A percentile compares a stretch with the other conserved stretches of the same genome.
Evolutionary conservation across 2,888 invertebrate species (phyloP).

Genomic region (Cosmopolites sordidus): DNA sequence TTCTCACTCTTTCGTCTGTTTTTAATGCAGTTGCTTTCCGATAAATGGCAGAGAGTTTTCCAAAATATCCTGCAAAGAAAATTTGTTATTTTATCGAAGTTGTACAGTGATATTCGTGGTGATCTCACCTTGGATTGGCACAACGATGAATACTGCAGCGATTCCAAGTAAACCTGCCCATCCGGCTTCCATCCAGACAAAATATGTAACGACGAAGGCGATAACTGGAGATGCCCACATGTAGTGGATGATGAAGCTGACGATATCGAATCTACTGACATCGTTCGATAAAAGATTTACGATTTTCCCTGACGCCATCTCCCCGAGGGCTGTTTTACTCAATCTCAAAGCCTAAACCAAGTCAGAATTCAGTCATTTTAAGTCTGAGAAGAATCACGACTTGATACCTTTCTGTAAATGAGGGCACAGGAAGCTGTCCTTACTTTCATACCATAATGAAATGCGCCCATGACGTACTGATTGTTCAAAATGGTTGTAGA

Average conservation of each 20-base stretch:
- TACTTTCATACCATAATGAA: constrained; percentile 76
- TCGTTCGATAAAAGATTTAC: constrained; percentile 93
- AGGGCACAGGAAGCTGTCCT: constrained; percentile 78
- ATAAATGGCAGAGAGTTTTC: constrained; percentile 59
- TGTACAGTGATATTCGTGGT: no score
- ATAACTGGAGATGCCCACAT: constrained; percentile 79
- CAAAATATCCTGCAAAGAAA: constrained; percentile 60
- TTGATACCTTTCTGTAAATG: constrained; percentile 84
- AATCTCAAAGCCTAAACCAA: constrained; percentile 70
- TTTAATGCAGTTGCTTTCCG: constrained; percentile 76
- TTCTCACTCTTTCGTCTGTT: constrained; percentile 84
- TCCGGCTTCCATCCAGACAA: constrained; percentile 73
- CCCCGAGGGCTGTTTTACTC: constrained; percentile 64
- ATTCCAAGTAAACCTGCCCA: constrained; percentile 75
- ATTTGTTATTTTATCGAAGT: no score
- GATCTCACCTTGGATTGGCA: constrained; percentile 75
- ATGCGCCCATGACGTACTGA: constrained; percentile 63
- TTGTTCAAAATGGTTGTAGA: constrained; percentile 59
- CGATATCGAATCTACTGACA: constrained; percentile 85
- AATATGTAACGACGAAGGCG: constrained; percentile 65
- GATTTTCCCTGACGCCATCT: constrained; percentile 82
- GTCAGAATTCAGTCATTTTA: no score
- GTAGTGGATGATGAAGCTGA: constrained; percentile 77
- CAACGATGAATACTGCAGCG: constrained; percentile 68
- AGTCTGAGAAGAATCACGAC: no score